These are phyloP conservation scores for Sparus aurata DNA, from an alignment of 2,797 vertebrate genomes.

Conservation along the genomic window DNA sequence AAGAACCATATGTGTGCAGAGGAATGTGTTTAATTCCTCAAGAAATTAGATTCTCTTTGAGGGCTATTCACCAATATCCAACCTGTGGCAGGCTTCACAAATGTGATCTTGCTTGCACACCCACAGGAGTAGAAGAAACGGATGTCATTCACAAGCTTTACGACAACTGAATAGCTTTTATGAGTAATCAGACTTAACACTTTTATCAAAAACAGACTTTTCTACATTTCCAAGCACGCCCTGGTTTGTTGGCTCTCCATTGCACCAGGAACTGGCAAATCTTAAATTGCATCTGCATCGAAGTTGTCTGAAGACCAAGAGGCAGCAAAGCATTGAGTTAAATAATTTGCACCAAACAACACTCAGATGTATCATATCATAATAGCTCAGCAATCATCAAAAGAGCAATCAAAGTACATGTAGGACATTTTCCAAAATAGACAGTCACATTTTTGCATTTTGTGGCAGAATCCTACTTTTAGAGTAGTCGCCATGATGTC, in stretches of 20 bases:
- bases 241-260: constrained; percentile 35
- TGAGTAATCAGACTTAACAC: constrained; percentile 49
- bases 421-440: constrained; percentile 10
- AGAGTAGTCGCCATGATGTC: constrained; percentile 11
- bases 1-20: constrained; percentile 62
- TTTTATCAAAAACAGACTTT: constrained; percentile 34
- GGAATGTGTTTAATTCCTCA: constrained; percentile 62
- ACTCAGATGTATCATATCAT: constrained; percentile 45
- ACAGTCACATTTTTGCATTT: not conserved
- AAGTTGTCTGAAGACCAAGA: constrained; percentile 37
- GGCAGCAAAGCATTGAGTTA: constrained; percentile 10
- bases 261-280: constrained; percentile 29
- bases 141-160: constrained; percentile 43
- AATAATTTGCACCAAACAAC: constrained; percentile 56
- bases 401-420: constrained; percentile 35
- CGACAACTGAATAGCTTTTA: constrained; percentile 42
- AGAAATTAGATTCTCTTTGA: constrained; percentile 76
- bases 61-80: constrained; percentile 64
- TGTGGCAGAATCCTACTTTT: not conserved
- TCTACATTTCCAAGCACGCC: constrained; percentile 35
- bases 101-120: constrained; percentile 10
- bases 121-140: constrained; percentile 25
- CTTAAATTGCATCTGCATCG: constrained; percentile 46
- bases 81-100: constrained; percentile 52
- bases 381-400: constrained; percentile 47